Evolutionary conservation across 2,113 vertebrate species (phyloP).

Genomic region (Calonectris borealis): DNA sequence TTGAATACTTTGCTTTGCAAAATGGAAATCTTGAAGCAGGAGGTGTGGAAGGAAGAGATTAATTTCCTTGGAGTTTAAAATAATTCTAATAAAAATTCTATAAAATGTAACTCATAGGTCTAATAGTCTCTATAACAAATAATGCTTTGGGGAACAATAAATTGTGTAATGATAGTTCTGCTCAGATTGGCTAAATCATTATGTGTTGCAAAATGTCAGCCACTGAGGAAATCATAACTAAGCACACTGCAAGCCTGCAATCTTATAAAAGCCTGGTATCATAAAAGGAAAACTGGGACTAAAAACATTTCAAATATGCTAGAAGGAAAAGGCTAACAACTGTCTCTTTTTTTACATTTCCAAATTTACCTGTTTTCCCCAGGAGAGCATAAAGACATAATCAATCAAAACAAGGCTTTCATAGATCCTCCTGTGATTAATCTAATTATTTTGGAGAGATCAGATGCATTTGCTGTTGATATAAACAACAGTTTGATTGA

Average conservation of each 20-base stretch:
- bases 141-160: conserved; percentile 50
- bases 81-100: conserved; percentile 41
- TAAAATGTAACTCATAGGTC: conserved; percentile 1
- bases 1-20: neutral
- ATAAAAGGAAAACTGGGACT: conserved; percentile 14
- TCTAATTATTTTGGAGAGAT: conserved; percentile 43
- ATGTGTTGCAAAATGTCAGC: conserved; percentile 46
- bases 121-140: conserved; percentile 38
- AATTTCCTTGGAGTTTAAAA: conserved; percentile 47
- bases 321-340: conserved; percentile 39
- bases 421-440: conserved; percentile 45
- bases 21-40: conserved; percentile 21
- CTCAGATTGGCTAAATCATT: conserved; percentile 48
- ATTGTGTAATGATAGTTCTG: conserved; percentile 50
- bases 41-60: neutral
- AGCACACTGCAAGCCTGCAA: neutral
- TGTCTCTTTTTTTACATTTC: neutral
- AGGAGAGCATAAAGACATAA: conserved; percentile 14
- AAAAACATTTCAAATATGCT: conserved; percentile 30
- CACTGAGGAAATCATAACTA: conserved; percentile 38
- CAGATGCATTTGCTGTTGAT: conserved; percentile 5
- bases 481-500: conserved; percentile 39
- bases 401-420: conserved; percentile 42
- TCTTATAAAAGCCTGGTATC: neutral
- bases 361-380: conserved; percentile 34